A percentile compares a stretch with the other conserved stretches of the same genome.
Evolutionary conservation across 2,888 invertebrate genomes (phyloP).

Genomic region (Lamellibrachia columna): DNA sequence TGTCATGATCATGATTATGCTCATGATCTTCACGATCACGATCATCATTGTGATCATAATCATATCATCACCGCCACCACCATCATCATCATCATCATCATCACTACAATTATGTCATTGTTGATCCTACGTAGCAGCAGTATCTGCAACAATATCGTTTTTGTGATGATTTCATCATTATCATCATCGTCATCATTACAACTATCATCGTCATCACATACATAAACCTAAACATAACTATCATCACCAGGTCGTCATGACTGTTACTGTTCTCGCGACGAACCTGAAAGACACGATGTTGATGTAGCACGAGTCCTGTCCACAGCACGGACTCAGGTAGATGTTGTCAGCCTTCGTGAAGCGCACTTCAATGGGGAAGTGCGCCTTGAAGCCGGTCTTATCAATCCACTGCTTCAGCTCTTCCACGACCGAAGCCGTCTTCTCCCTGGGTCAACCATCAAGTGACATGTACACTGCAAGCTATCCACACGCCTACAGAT

Average conservation of each 20-base stretch:
- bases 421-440: constrained; percentile 50
- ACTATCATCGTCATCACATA: background rate
- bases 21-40: background rate
- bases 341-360: constrained; percentile 61
- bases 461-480: background rate
- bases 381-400: constrained; percentile 50
- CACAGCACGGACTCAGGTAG: constrained; percentile 61
- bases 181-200: background rate
- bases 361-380: constrained; percentile 64
- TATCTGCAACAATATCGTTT: no score
- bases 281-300: constrained; percentile 64
- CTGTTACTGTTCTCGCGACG: background rate
- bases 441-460: constrained; percentile 40
- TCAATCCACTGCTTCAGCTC: constrained; percentile 58
- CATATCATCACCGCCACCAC: no score
- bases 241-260: background rate
- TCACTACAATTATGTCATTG: no score
- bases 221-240: constrained; percentile 21
- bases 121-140: no score
- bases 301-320: constrained; percentile 59
- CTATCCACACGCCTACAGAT: background rate
- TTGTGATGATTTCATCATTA: background rate
- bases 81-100: no score
- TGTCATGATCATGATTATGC: background rate
- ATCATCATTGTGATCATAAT: no score